Conservation (phyloP, 2,888 invertebrate species). For the Hipparchia semele region DNA sequence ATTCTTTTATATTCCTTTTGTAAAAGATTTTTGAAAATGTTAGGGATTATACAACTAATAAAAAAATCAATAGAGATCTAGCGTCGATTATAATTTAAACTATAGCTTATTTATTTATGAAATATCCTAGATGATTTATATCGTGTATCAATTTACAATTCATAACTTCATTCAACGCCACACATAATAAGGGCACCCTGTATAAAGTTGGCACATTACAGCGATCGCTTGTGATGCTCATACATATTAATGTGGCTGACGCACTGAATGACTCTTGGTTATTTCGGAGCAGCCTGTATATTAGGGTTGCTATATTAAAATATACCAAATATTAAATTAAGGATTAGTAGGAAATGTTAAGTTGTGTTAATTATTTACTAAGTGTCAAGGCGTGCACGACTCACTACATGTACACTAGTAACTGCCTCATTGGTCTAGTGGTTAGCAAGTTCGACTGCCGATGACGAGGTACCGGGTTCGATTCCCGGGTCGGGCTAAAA, state of each 20-base stretch:
- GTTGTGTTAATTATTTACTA: too few relatives aligned
- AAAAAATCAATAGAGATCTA: not conserved
- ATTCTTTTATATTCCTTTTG: too few relatives aligned
- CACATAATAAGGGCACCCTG: slow-evolving; percentile 46
- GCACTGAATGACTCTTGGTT: slow-evolving; percentile 56
- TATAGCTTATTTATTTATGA: not conserved
- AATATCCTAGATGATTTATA: slow-evolving; percentile 1
- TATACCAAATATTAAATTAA: not conserved
- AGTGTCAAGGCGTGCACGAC: too few relatives aligned
- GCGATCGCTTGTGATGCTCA: slow-evolving; percentile 52
- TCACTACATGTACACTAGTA: not conserved
- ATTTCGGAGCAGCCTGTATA: slow-evolving; percentile 50
- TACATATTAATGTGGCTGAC: slow-evolving; percentile 66
- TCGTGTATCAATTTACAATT: slow-evolving; percentile 47
- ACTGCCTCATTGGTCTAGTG: too few relatives aligned
- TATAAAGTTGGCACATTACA: slow-evolving; percentile 47
- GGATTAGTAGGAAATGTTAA: too few relatives aligned
- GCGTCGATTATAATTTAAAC: not conserved
- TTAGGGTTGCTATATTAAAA: slow-evolving; percentile 37
- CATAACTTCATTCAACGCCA: slow-evolving; percentile 49
- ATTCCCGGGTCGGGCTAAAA: too few relatives aligned
- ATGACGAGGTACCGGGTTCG: too few relatives aligned
- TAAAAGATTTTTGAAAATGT: too few relatives aligned
- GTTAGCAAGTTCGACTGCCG: too few relatives aligned
- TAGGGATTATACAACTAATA: too few relatives aligned